Evolutionary conservation across 2,113 vertebrate genomes (phyloP).

Genomic region (Thalassarche chlororhynchos): DNA sequence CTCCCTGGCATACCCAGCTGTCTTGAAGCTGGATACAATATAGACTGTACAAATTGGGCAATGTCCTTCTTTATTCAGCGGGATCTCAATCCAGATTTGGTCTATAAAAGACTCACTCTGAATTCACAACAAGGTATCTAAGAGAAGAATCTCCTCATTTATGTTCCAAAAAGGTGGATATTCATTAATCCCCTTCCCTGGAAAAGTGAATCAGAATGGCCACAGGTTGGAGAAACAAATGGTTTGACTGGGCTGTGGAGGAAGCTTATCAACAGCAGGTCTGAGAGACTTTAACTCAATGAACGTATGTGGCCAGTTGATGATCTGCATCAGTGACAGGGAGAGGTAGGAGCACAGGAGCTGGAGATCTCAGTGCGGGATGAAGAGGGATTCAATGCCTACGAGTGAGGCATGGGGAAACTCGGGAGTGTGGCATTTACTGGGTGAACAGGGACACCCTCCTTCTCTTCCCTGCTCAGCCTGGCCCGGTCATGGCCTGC

Average conservation of each 20-base stretch:
- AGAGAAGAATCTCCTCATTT: background rate
- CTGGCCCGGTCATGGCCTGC: background rate
- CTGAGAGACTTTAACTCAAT: background rate
- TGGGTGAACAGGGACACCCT: background rate
- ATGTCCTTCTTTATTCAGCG: background rate
- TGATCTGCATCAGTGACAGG: background rate
- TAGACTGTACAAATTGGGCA: background rate
- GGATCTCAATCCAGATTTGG: background rate
- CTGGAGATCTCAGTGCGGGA: background rate
- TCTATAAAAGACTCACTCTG: background rate
- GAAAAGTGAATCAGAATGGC: background rate
- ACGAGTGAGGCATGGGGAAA: background rate
- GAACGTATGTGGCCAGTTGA: fast-evolving
- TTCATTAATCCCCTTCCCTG: background rate
- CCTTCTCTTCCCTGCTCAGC: background rate
- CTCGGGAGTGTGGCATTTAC: background rate
- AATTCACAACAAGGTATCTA: background rate
- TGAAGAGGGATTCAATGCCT: background rate
- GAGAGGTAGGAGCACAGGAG: background rate
- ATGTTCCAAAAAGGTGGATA: background rate
- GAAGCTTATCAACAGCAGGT: background rate
- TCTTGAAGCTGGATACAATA: background rate
- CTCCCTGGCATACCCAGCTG: background rate
- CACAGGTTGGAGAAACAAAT: background rate
- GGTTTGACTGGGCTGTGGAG: background rate